These are phyloP conservation scores for Stercorarius parasiticus DNA, from an alignment of 2,113 vertebrate species.

Conservation along the genomic window DNA sequence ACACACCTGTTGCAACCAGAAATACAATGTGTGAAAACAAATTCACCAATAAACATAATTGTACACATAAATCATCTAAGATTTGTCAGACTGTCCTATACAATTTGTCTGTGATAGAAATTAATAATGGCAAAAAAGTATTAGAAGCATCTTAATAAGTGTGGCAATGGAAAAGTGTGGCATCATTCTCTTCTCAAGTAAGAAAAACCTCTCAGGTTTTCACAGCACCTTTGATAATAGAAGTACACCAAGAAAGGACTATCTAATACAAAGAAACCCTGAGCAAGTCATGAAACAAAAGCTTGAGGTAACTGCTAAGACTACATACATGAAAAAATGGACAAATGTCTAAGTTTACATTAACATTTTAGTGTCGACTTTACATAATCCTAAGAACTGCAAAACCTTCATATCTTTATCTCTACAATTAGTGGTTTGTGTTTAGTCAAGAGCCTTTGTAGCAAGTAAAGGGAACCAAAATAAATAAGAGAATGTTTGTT, in stretches of 20 bases:
- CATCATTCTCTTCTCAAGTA: background rate
- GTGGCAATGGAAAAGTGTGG: background rate
- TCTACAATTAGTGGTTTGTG: background rate
- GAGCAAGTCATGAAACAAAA: background rate
- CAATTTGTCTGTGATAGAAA: background rate
- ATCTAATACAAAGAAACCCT: background rate
- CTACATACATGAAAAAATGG: background rate
- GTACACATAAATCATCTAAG: background rate
- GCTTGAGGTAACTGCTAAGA: background rate
- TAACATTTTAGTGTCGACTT: background rate
- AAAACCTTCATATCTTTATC: background rate
- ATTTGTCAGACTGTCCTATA: background rate
- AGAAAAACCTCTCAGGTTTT: background rate
- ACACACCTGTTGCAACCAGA: background rate
- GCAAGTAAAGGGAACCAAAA: background rate
- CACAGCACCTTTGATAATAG: background rate
- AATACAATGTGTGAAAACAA: background rate
- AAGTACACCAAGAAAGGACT: background rate
- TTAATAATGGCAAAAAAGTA: background rate
- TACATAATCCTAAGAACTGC: background rate
- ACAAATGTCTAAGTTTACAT: background rate
- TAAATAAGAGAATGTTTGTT: background rate
- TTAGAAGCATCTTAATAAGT: background rate
- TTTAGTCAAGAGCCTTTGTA: background rate
- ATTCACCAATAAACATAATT: background rate